These are phyloP conservation scores for Antheraea mylitta DNA, from an alignment of 1,140 invertebrate species.

Conservation along the genomic window DNA sequence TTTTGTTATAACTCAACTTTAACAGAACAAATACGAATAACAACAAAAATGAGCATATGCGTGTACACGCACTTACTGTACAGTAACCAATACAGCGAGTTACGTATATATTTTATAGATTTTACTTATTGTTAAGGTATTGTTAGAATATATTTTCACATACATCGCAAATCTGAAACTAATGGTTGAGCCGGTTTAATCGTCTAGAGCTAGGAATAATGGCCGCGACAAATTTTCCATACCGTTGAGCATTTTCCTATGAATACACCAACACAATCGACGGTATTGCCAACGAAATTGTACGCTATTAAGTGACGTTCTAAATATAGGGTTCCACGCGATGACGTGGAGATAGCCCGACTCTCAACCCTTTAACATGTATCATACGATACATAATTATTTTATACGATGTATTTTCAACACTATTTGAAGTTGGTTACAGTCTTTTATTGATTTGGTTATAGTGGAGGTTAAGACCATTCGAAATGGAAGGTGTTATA, in stretches of 20 bases:
- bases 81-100: too few species aligned
- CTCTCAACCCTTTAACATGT: conserved; percentile 42
- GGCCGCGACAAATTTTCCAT: conserved; percentile 74
- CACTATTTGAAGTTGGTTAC: neutral
- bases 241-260: conserved; percentile 71
- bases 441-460: neutral
- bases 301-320: conserved; percentile 72
- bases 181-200: conserved; percentile 69
- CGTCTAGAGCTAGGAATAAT: conserved; percentile 70
- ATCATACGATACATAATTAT: conserved; percentile 21
- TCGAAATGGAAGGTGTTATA: conserved; percentile 21
- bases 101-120: neutral
- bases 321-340: conserved; percentile 61
- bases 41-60: too few species aligned
- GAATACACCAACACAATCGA: conserved; percentile 72
- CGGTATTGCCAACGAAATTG: conserved; percentile 70
- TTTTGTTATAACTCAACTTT: too few species aligned
- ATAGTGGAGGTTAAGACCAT: neutral
- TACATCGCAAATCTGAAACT: conserved; percentile 20
- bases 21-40: too few species aligned
- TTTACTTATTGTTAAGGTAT: neutral
- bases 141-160: neutral
- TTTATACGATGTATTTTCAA: conserved; percentile 8
- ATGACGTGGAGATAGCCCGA: conserved; percentile 43
- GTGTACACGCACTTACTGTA: too few species aligned